A percentile compares a stretch with the other conserved stretches of the same genome.
phyloP scores from a whole-genome alignment of 2,888 invertebrate species.

The Hypercompe scribonia region DNA sequence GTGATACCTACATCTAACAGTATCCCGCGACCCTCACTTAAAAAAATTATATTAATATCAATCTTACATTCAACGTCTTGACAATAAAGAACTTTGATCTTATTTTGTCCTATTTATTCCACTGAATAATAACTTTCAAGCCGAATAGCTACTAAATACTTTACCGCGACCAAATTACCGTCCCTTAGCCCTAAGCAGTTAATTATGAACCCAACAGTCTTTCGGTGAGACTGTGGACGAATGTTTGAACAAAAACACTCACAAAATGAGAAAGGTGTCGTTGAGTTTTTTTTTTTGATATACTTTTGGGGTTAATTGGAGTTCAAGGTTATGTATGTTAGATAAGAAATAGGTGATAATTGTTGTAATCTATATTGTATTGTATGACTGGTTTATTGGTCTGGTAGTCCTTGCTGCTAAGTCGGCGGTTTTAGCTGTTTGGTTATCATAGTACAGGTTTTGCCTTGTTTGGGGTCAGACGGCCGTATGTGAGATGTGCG shows the following conservation, averaged over 20 bases:
- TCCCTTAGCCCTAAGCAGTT: conserved; percentile 27
- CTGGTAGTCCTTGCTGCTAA: too few species aligned
- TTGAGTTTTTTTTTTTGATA: not conserved
- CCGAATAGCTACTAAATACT: conserved; percentile 24
- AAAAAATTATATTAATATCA: too few species aligned
- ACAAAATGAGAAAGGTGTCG: not conserved
- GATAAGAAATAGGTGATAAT: too few species aligned
- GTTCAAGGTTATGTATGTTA: not conserved
- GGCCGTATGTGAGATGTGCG: too few species aligned
- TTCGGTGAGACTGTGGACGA: not conserved
- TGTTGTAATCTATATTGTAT: too few species aligned
- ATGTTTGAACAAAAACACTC: not conserved
- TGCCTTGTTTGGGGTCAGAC: too few species aligned
- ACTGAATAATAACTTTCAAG: conserved; percentile 16
- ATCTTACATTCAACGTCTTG: not conserved
- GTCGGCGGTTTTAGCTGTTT: too few species aligned
- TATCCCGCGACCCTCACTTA: too few species aligned
- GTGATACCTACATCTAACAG: too few species aligned
- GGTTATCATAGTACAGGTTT: too few species aligned
- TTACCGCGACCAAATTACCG: conserved; percentile 31
- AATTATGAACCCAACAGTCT: conserved; percentile 36
- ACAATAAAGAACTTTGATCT: not conserved
- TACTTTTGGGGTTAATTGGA: not conserved
- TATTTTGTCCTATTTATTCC: not conserved
- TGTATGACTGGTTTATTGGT: too few species aligned